These are phyloP conservation scores for Pardalotus punctatus DNA, from an alignment of 2,113 vertebrate genomes.

Conservation along the genomic window DNA sequence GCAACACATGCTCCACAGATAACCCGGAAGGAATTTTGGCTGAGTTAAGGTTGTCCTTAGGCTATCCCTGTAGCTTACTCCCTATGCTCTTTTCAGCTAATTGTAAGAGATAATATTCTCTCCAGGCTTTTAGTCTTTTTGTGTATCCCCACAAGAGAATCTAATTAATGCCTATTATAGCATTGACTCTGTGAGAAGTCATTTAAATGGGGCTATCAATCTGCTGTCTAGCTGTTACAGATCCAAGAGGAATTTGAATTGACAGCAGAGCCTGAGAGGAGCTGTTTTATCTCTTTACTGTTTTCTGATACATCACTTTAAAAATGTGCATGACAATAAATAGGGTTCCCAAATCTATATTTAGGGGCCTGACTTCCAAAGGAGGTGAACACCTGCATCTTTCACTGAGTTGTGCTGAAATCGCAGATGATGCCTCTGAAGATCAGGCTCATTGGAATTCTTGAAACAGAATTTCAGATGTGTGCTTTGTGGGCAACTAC, in stretches of 20 bases:
- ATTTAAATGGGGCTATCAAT: constrained; percentile 24
- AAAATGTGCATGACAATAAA: neutral
- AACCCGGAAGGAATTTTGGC: constrained; percentile 34
- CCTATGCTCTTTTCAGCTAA: neutral
- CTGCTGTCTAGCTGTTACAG: constrained; percentile 38
- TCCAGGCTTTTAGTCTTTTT: constrained; percentile 13
- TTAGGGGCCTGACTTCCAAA: neutral
- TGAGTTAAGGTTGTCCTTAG: neutral
- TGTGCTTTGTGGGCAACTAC: neutral
- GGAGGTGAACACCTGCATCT: neutral
- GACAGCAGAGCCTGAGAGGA: neutral
- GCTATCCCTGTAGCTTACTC: neutral
- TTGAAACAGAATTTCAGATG: neutral
- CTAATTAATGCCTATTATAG: constrained; percentile 20
- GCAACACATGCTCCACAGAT: neutral
- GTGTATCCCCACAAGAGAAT: constrained; percentile 13
- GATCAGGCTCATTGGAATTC: neutral
- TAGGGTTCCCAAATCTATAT: neutral
- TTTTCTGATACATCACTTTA: neutral
- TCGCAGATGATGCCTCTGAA: neutral
- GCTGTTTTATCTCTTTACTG: neutral
- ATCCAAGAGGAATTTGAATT: constrained; percentile 23
- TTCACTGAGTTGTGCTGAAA: neutral
- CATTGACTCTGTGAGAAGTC: constrained; percentile 15
- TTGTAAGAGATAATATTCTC: constrained; percentile 18